Percentiles rank a stretch among this genome's conserved stretches.
These are phyloP conservation scores for Alviniconcha strummeri DNA, from an alignment of 2,888 invertebrate species.

Conservation along the genomic window DNA sequence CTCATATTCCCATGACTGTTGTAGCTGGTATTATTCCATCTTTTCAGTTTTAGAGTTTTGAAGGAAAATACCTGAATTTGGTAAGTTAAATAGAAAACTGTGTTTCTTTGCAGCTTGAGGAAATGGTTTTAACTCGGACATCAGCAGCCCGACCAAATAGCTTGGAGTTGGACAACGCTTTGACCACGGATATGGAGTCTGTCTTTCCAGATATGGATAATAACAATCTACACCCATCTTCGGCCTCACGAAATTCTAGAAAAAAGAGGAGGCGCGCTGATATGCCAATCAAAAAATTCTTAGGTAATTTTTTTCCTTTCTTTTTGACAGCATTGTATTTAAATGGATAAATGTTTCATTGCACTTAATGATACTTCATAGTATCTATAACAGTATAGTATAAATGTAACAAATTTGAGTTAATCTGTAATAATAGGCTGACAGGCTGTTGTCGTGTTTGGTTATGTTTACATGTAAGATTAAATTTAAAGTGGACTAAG, in stretches of 20 bases:
- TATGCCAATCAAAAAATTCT: constrained; percentile 65
- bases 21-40: too few species aligned
- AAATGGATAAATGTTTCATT: not conserved
- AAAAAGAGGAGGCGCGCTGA: constrained; percentile 66
- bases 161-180: constrained; percentile 62
- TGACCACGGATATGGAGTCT: constrained; percentile 60
- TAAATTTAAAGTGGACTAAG: too few species aligned
- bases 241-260: constrained; percentile 47
- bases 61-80: too few species aligned
- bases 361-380: not conserved
- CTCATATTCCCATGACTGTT: too few species aligned
- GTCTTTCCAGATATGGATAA: constrained; percentile 52
- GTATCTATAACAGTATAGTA: too few species aligned
- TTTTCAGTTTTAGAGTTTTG: too few species aligned
- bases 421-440: too few species aligned
- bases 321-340: too few species aligned
- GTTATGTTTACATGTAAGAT: too few species aligned
- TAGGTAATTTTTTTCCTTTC: constrained; percentile 51
- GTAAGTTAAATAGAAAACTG: too few species aligned
- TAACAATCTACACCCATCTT: constrained; percentile 42
- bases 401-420: too few species aligned
- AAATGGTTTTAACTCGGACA: constrained; percentile 47
- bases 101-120: constrained; percentile 56
- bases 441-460: too few species aligned
- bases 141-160: constrained; percentile 58